Conservation (phyloP, 30 jellyfish, hydroid and myxozoan species). For the Aurelia sp. region DNA sequence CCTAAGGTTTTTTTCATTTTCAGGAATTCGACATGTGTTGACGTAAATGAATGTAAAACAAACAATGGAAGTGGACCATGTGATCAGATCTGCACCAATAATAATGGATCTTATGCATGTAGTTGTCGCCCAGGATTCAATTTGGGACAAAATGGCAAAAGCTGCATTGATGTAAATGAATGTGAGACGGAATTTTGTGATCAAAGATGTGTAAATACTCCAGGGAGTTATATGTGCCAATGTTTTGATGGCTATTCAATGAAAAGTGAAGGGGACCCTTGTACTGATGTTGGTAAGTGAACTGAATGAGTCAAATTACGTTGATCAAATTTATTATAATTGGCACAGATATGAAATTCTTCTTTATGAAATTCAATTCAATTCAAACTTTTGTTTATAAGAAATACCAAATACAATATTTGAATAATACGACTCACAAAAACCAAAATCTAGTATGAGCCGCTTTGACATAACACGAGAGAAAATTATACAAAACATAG, state of each 20-base stretch:
- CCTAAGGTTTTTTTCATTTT: neutral
- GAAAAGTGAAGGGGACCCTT: neutral
- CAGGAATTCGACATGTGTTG: conserved; percentile 62
- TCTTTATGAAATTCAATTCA: no score
- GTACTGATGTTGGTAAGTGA: conserved; percentile 46
- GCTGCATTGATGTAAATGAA: conserved; percentile 52
- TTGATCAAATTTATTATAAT: no score
- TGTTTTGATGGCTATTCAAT: conserved; percentile 35
- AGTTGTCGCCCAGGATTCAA: conserved; percentile 35
- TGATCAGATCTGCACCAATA: conserved; percentile 49
- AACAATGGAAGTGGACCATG: conserved; percentile 66
- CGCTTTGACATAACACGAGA: no score
- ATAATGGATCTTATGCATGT: conserved; percentile 36
- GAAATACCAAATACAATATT: no score
- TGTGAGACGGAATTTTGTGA: conserved; percentile 16
- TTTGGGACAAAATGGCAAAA: neutral
- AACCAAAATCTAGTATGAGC: no score
- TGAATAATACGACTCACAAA: no score
- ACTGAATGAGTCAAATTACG: no score
- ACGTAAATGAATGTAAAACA: conserved; percentile 39
- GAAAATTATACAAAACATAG: no score
- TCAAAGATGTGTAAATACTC: conserved; percentile 31
- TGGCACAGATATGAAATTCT: no score
- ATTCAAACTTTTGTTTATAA: no score
- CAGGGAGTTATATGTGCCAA: conserved; percentile 43